phyloP scores from a whole-genome alignment of 2,797 vertebrate genomes.

The Tokudaia muenninki region DNA sequence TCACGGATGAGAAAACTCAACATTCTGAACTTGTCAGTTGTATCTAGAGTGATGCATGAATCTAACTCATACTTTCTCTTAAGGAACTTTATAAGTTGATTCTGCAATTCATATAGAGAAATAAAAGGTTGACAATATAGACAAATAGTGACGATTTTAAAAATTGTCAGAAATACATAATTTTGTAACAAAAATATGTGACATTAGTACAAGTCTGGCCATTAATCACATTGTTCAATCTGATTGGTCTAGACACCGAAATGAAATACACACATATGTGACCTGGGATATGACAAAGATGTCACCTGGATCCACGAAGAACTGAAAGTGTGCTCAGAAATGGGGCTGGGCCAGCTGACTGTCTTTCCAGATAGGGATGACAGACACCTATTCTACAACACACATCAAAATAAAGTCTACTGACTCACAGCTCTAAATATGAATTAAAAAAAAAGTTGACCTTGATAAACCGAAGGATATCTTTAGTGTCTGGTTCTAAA shows the following conservation, averaged over 20 bases:
- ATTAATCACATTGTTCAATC: not conserved
- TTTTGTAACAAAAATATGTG: not conserved
- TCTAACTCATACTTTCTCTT: not conserved
- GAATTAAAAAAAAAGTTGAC: not conserved
- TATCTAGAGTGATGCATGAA: not conserved
- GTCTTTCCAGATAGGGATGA: not conserved
- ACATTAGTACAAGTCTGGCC: not conserved
- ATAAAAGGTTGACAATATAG: not conserved
- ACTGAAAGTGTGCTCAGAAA: not conserved
- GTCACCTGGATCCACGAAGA: not conserved
- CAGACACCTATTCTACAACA: not conserved
- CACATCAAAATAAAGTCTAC: not conserved
- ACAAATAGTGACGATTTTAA: not conserved
- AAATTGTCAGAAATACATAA: not conserved
- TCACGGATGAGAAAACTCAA: not conserved
- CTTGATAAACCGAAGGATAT: not conserved
- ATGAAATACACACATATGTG: not conserved
- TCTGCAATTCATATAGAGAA: not conserved
- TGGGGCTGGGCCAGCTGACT: not conserved
- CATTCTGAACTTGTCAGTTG: not conserved
- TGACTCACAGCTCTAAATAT: not conserved
- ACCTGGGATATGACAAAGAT: not conserved
- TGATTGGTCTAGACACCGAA: not conserved
- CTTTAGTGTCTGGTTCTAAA: not conserved
- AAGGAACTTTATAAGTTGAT: conserved; percentile 7